Evolutionary conservation across 2,797 vertebrate genomes (phyloP).

Genomic region (Myotis vivesi): DNA sequence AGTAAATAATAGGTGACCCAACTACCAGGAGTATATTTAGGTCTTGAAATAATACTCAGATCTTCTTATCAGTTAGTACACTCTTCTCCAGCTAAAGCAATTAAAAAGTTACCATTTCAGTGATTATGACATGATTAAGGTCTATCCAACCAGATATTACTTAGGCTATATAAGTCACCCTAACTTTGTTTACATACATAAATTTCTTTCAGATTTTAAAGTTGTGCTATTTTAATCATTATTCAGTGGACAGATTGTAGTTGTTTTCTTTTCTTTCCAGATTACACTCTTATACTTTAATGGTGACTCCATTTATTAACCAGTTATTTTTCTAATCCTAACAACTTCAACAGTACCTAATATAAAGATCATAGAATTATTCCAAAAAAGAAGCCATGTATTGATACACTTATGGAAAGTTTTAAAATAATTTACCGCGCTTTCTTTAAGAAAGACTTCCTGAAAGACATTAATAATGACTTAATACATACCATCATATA

Average conservation of each 20-base stretch:
- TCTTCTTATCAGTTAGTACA: neutral
- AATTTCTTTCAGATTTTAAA: slow-evolving; percentile 33
- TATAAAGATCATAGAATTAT: neutral
- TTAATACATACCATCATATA: neutral
- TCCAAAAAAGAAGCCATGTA: neutral
- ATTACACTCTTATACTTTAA: slow-evolving; percentile 1
- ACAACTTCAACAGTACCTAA: neutral
- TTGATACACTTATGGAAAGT: neutral
- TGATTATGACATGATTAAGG: neutral
- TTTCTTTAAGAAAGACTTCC: slow-evolving; percentile 42
- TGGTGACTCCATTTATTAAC: neutral
- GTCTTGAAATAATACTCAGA: slow-evolving; percentile 30
- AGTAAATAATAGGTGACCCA: slow-evolving; percentile 35
- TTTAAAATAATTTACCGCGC: slow-evolving; percentile 30
- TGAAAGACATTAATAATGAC: neutral
- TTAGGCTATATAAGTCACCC: neutral
- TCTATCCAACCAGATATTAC: neutral
- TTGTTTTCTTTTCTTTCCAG: neutral
- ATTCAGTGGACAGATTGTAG: neutral
- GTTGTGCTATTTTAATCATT: neutral
- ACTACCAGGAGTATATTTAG: slow-evolving; percentile 14
- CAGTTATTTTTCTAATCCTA: slow-evolving; percentile 17
- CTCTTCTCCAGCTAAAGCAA: neutral
- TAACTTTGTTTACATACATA: neutral
- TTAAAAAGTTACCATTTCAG: slow-evolving; percentile 11